Evolutionary conservation across 2,888 invertebrate species (phyloP), one percentile per base, ranked within the genome.

Genomic region (Calameuta filiformis): DNA sequence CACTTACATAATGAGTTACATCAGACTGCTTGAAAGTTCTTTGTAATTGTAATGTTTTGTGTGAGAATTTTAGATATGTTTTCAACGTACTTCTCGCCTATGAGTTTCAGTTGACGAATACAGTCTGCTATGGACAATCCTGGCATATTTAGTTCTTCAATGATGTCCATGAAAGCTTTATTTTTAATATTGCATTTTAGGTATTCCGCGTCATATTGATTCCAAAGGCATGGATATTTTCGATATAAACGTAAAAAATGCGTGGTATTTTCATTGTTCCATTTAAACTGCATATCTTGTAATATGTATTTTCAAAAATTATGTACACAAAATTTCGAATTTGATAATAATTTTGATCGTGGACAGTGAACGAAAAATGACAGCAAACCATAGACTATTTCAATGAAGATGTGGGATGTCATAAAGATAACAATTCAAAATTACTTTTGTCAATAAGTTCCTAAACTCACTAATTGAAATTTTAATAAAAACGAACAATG

Each of bases 191-290:
- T 78, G 31, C 83, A 84, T 75, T 88, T 83, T 31, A 82, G 76
- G 75, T 87, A 89, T 35, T 83, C 73, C 56, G 40, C 77, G 73
- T 86, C 77, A 75, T 82, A 81, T 6, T 85, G 87, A 77, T 89
- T 89, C 88, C 89, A 89, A 1, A 89, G 85, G 34, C 88, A 89
- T 11, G 85, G 85, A 69, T 87, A 76, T 33, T 86, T 85, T 77
- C 84, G 83, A 73, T 88, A 89, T 33, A 82, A 83, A 12, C 77
- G 79, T 35, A 88, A 78, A 75, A 89, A 88, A 6, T 35, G 76
- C 9, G 81, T 76, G 4, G 83, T 84, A 6, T 81, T 77, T 75
- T 80, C 80, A n/a, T 89, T 85, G 35, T 85, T 83, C 88, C 88
- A 88, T 35, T 85, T 80, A 73, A 81, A 81, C 76, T 83, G 79